Evolutionary conservation across 2,797 vertebrate species (phyloP).

Genomic region (Rhabdophis nuchalis): DNA sequence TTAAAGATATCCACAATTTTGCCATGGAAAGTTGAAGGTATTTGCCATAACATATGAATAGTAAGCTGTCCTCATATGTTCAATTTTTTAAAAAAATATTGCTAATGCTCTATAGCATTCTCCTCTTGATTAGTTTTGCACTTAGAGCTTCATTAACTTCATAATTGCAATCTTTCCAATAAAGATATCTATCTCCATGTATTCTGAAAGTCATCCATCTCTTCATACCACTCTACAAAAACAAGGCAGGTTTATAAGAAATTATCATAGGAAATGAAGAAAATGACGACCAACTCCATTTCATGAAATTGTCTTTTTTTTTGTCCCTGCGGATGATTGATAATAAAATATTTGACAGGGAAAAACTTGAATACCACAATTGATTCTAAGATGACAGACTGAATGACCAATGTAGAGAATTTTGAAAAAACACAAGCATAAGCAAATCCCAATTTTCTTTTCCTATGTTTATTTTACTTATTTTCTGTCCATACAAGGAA

Average conservation of each 20-base stretch:
- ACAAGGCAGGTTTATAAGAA: constrained; percentile 32
- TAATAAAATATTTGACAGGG: background rate
- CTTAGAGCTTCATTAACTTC: constrained; percentile 31
- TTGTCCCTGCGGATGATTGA: background rate
- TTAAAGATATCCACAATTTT: background rate
- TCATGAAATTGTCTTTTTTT: background rate
- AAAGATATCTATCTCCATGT: constrained; percentile 24
- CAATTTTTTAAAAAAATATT: background rate
- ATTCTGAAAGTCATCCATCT: constrained; percentile 27
- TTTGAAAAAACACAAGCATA: background rate
- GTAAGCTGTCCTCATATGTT: constrained; percentile 12
- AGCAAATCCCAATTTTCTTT: background rate
- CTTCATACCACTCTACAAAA: constrained; percentile 22
- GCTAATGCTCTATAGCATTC: constrained; percentile 20
- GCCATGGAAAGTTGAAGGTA: background rate
- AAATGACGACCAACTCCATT: background rate
- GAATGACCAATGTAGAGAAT: background rate
- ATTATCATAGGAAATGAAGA: constrained; percentile 24
- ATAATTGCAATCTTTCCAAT: constrained; percentile 28
- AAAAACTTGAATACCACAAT: background rate
- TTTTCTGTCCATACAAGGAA: background rate
- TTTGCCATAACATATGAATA: background rate
- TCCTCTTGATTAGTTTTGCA: constrained; percentile 35
- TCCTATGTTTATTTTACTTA: background rate
- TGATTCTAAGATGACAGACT: background rate